Conservation (phyloP, 2,888 invertebrate species). For the Agrochola circellaris region DNA sequence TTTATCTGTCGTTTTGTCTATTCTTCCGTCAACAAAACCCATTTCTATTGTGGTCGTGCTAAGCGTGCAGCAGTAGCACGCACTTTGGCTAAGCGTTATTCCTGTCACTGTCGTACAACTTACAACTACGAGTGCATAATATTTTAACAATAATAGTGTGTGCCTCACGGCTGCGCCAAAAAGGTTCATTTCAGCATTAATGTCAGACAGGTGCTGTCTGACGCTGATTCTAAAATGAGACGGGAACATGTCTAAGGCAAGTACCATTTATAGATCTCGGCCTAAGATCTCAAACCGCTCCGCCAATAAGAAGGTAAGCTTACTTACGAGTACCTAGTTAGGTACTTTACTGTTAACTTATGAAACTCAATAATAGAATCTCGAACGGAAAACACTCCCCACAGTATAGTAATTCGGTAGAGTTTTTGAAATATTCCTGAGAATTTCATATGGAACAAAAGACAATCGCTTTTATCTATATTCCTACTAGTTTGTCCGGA, state of each 20-base stretch:
- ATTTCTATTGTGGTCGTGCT: too few relatives aligned
- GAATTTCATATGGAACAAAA: neutral
- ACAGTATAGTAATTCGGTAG: slow-evolving; percentile 1
- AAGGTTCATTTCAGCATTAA: too few relatives aligned
- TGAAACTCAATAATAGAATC: slow-evolving; percentile 13
- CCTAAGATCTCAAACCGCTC: neutral
- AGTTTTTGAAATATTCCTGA: neutral
- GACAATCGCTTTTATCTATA: neutral
- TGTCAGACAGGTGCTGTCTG: too few relatives aligned
- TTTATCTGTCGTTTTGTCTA: too few relatives aligned
- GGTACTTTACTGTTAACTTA: slow-evolving; percentile 8
- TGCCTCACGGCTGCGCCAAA: too few relatives aligned
- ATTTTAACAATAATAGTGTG: too few relatives aligned
- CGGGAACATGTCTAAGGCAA: neutral
- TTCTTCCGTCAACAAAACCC: too few relatives aligned
- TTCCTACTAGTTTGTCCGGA: neutral
- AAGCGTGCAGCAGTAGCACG: neutral
- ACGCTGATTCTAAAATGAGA: too few relatives aligned
- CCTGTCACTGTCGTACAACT: neutral
- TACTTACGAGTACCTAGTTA: neutral
- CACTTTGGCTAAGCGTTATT: neutral
- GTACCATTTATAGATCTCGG: neutral
- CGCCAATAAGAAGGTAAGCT: neutral
- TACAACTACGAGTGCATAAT: neutral
- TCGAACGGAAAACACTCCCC: neutral